phyloP scores from a whole-genome alignment of 2,797 vertebrate genomes.

The Manis crassicaudata region DNA sequence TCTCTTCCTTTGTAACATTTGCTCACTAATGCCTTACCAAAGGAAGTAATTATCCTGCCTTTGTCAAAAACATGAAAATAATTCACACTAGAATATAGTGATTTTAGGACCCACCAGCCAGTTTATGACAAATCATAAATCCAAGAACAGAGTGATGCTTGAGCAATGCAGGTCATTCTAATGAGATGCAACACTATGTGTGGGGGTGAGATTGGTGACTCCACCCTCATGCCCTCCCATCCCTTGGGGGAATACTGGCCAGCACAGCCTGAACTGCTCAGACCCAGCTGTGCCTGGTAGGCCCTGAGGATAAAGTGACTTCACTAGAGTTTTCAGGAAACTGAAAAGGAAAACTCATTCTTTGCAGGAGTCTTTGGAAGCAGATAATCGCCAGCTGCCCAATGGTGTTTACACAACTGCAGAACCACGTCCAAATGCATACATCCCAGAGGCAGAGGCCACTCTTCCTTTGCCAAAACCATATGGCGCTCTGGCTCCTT shows the following conservation, averaged over 20 bases:
- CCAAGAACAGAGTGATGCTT: not conserved
- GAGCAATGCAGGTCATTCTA: not conserved
- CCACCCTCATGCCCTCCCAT: not conserved
- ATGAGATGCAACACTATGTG: not conserved
- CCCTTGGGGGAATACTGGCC: not conserved
- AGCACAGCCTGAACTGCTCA: not conserved
- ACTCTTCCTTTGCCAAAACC: slow-evolving; percentile 90
- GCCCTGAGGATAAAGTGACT: not conserved
- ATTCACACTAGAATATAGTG: not conserved
- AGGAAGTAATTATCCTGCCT: slow-evolving; percentile 13
- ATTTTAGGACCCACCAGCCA: not conserved
- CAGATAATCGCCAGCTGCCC: slow-evolving; percentile 84
- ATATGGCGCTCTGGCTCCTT: slow-evolving; percentile 90
- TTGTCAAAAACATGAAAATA: not conserved
- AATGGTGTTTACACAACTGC: slow-evolving; percentile 86
- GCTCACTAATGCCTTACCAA: not conserved
- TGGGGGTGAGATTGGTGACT: not conserved
- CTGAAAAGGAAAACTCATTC: slow-evolving; percentile 62
- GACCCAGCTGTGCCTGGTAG: not conserved
- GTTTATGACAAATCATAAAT: not conserved
- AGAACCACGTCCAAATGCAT: slow-evolving; percentile 89
- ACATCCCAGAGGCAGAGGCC: slow-evolving; percentile 84
- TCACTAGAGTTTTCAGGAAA: slow-evolving; percentile 36
- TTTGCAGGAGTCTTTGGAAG: slow-evolving; percentile 86
- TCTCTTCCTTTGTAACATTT: not conserved